These are phyloP conservation scores for Chrysomela aeneicollis DNA, from an alignment of 2,888 invertebrate species.

Conservation along the genomic window DNA sequence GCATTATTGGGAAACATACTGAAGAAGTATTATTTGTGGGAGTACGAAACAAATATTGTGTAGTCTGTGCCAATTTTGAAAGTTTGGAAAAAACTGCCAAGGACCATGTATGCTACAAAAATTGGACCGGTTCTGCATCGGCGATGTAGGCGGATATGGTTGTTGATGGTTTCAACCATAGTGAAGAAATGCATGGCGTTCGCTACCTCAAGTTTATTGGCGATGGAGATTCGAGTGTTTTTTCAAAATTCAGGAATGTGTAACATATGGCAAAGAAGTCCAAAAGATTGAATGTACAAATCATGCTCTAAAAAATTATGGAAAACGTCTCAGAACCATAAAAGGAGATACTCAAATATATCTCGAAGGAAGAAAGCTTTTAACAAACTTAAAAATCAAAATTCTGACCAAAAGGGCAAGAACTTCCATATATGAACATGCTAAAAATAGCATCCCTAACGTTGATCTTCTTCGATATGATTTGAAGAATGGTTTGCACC, in stretches of 20 bases:
- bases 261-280: conserved; percentile 37
- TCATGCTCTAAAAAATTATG: conserved; percentile 28
- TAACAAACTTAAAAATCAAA: conserved; percentile 26
- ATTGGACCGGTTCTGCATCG: conserved; percentile 40
- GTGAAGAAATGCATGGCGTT: no score
- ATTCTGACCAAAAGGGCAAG: conserved; percentile 33
- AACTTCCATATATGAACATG: conserved; percentile 42
- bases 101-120: conserved; percentile 37
- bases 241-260: conserved; percentile 29
- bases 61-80: conserved; percentile 34
- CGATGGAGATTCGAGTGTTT: conserved; percentile 33
- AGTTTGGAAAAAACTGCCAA: conserved; percentile 15
- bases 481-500: conserved; percentile 28
- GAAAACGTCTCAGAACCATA: conserved; percentile 31
- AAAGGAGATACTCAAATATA: conserved; percentile 36
- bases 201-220: no score
- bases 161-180: conserved; percentile 39
- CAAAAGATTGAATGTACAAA: conserved; percentile 24
- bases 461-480: conserved; percentile 28
- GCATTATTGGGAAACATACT: conserved; percentile 38
- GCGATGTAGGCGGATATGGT: conserved; percentile 41
- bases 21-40: conserved; percentile 36
- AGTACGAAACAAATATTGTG: conserved; percentile 43
- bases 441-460: no score
- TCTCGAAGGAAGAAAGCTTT: conserved; percentile 25